A percentile compares a stretch with the other conserved stretches of the same genome.
These are phyloP conservation scores for Thymelicus sylvestris DNA, from an alignment of 2,888 invertebrate genomes.

Conservation along the genomic window DNA sequence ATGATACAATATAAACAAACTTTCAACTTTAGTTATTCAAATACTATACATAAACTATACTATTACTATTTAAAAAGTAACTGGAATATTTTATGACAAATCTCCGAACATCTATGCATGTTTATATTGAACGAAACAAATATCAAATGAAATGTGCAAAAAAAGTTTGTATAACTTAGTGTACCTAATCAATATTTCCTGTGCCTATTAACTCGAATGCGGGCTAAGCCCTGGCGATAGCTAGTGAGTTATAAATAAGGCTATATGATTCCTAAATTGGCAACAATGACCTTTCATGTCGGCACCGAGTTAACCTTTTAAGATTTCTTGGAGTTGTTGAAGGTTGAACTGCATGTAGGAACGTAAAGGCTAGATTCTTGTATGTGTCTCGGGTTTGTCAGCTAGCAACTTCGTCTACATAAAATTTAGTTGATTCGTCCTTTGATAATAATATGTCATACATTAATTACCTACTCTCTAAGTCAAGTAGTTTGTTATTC, in stretches of 20 bases:
- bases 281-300: constrained; percentile 20
- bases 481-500: too few relatives aligned
- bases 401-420: too few relatives aligned
- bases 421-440: too few relatives aligned
- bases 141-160: not conserved
- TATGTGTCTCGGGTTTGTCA: not conserved
- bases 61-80: too few relatives aligned
- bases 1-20: too few relatives aligned
- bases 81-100: too few relatives aligned
- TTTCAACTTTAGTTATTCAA: too few relatives aligned
- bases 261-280: constrained; percentile 22
- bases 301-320: constrained; percentile 17
- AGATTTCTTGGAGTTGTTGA: constrained; percentile 2
- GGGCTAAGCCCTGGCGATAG: constrained; percentile 6
- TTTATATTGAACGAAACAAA: not conserved
- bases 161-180: not conserved
- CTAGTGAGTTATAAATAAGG: constrained; percentile 7
- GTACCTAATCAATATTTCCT: constrained; percentile 10
- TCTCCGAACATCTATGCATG: too few relatives aligned
- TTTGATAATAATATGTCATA: too few relatives aligned
- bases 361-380: constrained; percentile 7
- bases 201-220: not conserved
- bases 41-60: too few relatives aligned
- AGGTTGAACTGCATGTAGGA: constrained; percentile 10
- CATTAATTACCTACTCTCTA: too few relatives aligned